Evolutionary conservation across 2,888 invertebrate genomes (phyloP).

Genomic region (Eustalomyia histrio): DNA sequence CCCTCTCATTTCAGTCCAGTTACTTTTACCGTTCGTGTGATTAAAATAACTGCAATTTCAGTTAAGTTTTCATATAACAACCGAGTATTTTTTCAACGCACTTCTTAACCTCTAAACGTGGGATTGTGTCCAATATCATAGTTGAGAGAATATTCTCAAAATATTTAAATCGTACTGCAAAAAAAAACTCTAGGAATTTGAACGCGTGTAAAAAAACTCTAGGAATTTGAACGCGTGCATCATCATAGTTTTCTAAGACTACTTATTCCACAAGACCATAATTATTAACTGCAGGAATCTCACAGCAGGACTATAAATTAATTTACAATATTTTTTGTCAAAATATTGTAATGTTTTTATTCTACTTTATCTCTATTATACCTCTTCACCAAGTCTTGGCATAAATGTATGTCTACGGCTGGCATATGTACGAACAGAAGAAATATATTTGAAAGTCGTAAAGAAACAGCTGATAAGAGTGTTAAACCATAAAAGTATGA

Average conservation of each 20-base stretch:
- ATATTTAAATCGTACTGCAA: too few species aligned
- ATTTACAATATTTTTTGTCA: conserved; percentile 47
- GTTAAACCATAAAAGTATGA: conserved; percentile 59
- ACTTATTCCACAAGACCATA: not conserved
- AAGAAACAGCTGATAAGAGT: conserved; percentile 58
- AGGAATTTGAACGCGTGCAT: too few species aligned
- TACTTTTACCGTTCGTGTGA: too few species aligned
- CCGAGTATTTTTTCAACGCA: too few species aligned
- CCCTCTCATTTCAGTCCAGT: too few species aligned
- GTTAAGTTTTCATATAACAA: too few species aligned
- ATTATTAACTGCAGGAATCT: not conserved
- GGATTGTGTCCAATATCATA: too few species aligned
- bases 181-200: too few species aligned
- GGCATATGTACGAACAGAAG: not conserved
- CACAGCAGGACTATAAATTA: conserved; percentile 47
- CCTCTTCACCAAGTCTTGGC: not conserved
- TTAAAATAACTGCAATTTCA: too few species aligned
- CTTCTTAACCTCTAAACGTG: too few species aligned
- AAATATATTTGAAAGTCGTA: conserved; percentile 17
- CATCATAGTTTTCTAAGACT: not conserved
- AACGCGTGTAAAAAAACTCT: too few species aligned
- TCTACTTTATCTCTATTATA: conserved; percentile 2
- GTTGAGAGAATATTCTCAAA: too few species aligned
- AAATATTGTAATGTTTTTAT: conserved; percentile 45
- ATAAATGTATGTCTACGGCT: conserved; percentile 1